Evolutionary conservation across 2,113 vertebrate species (phyloP).

Genomic region (Cyanoramphus novaezelandiae): DNA sequence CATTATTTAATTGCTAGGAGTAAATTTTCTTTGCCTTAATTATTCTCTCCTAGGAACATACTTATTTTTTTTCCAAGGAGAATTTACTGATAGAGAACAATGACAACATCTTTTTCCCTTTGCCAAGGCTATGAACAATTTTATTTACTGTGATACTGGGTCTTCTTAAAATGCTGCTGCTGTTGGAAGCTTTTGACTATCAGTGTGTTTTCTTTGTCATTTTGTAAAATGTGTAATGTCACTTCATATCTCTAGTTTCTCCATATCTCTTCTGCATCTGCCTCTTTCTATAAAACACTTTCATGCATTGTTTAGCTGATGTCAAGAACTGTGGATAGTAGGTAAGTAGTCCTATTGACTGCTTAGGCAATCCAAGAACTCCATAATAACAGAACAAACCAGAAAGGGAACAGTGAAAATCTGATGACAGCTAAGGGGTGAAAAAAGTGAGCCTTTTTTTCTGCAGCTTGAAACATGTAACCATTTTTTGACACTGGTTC

Average conservation of each 20-base stretch:
- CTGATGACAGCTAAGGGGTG: not conserved
- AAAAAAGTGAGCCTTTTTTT: not conserved
- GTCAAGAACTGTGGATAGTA: not conserved
- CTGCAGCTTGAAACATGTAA: not conserved
- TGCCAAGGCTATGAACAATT: not conserved
- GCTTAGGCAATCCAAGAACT: not conserved
- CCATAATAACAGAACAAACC: not conserved
- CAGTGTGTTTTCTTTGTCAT: not conserved
- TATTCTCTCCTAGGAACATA: not conserved
- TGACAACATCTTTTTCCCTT: not conserved
- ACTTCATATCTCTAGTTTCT: slow-evolving; percentile 3
- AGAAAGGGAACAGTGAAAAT: not conserved
- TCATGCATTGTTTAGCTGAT: slow-evolving; percentile 15
- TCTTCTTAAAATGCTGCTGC: not conserved
- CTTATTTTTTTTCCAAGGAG: not conserved
- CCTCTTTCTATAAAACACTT: slow-evolving; percentile 18
- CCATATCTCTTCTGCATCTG: not conserved
- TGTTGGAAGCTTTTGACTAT: not conserved
- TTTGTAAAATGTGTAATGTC: slow-evolving; percentile 20
- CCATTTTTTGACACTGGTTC: not conserved
- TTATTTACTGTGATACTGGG: not conserved
- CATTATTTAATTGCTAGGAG: not conserved
- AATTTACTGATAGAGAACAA: slow-evolving; percentile 4
- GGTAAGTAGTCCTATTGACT: not conserved
- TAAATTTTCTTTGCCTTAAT: not conserved